Evolutionary conservation across 2,888 invertebrate genomes (phyloP), one percentile per base, ranked within the genome.

Genomic region (Neocrepidodera transversa): DNA sequence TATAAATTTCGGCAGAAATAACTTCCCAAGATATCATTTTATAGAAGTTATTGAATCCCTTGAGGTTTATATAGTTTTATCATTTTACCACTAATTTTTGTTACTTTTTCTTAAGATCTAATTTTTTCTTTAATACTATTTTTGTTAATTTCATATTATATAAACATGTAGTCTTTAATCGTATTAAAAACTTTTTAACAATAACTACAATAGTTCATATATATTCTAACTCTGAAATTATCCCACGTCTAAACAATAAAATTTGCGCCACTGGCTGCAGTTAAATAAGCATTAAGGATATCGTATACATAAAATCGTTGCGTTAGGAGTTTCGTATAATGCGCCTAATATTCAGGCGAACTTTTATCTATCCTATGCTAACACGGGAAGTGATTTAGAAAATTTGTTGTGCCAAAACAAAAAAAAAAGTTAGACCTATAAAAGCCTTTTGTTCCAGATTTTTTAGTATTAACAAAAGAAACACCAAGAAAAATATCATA

Each of bases 271-370:
- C 53, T 53, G 53, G 30, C 5, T 43, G 28, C 18, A 43, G 43
- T 53, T 43, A 52, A 32, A 42, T 32, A 14, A 42, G 42, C 18
- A 43, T 52, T 30, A 52, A 52, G 30, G 43, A 52, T 17, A 52
- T 14, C 23, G 23, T 50, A 28, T 38, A 50, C 36, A 50, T 13
- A 16, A 38, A 36, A 23, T 20, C 20, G 35, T 20, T 20, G 32
- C n/a, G n/a, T n/a, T n/a, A n/a, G 20, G 26, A 28, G 38, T 38
- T 38, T 50, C 18, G 50, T 50, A 38, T 38, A 50, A 38, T 26
- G 26, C 16, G 3, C 13, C 16, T 38, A 38, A 50, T 38, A 38
- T 50, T 50, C 26, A 16, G 16, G 32, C 26, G 38, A 16, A 38
- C 38, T 17, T 49, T 49, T 49, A 49, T 49, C 36, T 36, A 14